Percentiles rank a stretch among this genome's conserved stretches.
Conservation (phyloP, 2,113 vertebrate genomes). For the Misgurnus anguillicaudatus region DNA sequence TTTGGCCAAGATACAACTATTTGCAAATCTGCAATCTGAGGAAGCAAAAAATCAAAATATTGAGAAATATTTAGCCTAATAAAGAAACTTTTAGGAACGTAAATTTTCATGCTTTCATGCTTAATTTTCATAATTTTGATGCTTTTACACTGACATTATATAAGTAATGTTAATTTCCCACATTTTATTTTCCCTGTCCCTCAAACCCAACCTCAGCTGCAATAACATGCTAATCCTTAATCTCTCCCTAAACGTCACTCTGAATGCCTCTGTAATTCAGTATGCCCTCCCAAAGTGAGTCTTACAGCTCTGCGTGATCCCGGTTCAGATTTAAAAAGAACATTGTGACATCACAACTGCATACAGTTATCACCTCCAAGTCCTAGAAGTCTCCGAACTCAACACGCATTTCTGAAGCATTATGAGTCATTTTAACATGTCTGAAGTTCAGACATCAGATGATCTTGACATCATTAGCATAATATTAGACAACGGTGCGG, state of each 20-base stretch:
- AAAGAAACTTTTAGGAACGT: no score
- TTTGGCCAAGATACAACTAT: no score
- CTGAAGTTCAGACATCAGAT: slow-evolving; percentile 37
- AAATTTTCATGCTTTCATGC: no score
- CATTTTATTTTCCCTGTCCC: no score
- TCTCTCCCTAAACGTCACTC: background rate
- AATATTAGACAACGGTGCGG: slow-evolving; percentile 43
- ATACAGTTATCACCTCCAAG: slow-evolving; percentile 7
- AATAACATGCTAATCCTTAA: background rate
- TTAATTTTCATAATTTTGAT: no score
- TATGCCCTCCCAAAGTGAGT: background rate
- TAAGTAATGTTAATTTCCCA: no score
- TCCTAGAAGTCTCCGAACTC: background rate
- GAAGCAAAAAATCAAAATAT: no score
- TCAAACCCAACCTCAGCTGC: no score
- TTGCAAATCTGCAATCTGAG: no score
- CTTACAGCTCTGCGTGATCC: background rate
- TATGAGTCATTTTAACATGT: slow-evolving; percentile 37
- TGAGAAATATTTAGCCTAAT: no score
- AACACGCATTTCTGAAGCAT: slow-evolving; percentile 24
- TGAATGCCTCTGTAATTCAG: background rate
- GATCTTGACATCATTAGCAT: slow-evolving; percentile 53
- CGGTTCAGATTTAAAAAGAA: slow-evolving; percentile 17
- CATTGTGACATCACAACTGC: slow-evolving; percentile 10
- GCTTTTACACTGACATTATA: no score